These are phyloP conservation scores for Acrossocheilus wenchowensis DNA, from an alignment of 2,797 vertebrate species.

Conservation along the genomic window DNA sequence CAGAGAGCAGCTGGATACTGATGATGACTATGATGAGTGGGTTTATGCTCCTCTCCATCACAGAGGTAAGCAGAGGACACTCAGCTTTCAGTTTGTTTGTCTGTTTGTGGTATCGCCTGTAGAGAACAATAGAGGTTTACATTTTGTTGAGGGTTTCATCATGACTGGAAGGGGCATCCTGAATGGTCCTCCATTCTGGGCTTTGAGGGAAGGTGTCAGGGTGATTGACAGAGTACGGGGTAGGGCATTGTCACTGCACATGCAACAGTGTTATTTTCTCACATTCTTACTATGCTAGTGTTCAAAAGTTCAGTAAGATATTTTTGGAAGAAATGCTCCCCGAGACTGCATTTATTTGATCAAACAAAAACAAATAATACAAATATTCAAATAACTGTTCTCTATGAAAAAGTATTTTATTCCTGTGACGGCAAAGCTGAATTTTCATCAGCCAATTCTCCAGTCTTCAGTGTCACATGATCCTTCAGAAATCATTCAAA, in stretches of 20 bases:
- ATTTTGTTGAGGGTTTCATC: not conserved
- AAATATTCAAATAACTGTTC: not conserved
- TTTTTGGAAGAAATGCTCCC: not conserved
- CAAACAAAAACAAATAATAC: not conserved
- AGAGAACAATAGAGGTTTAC: not conserved
- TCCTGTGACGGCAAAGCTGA: not conserved
- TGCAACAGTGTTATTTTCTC: not conserved
- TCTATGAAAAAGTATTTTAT: not conserved
- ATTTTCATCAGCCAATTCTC: not conserved
- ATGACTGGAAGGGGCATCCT: not conserved
- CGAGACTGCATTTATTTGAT: not conserved
- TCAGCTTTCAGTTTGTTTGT: not conserved
- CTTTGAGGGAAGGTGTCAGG: not conserved
- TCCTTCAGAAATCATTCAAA: not conserved
- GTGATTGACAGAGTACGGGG: not conserved
- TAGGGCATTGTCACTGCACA: not conserved
- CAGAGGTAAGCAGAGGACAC: conserved; percentile 33
- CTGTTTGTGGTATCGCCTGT: not conserved
- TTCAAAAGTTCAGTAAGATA: not conserved
- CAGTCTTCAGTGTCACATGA: not conserved
- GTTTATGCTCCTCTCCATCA: conserved; percentile 25
- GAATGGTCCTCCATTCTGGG: not conserved
- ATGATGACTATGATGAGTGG: conserved; percentile 52
- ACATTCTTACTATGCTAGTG: not conserved
- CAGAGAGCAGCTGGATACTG: conserved; percentile 28